Conservation (phyloP, 2,797 vertebrate species). For the Molossus molossus region DNA sequence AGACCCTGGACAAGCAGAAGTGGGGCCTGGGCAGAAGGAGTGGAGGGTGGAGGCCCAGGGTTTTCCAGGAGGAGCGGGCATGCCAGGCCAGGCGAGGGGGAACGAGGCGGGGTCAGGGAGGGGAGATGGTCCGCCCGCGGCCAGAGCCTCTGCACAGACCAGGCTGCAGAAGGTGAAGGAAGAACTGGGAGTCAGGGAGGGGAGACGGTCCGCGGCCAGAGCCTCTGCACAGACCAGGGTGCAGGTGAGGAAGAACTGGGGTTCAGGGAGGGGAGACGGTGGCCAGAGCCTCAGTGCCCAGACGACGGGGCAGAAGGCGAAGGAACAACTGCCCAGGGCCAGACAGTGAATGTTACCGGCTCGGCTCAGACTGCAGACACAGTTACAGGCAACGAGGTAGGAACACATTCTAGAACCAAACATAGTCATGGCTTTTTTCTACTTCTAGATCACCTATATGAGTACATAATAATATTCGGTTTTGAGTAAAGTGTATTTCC, state of each 20-base stretch:
- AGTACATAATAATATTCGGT: background rate
- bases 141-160: too few species aligned
- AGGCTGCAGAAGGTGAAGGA: too few species aligned
- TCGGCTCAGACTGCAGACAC: background rate
- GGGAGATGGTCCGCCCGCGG: too few species aligned
- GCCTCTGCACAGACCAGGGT: too few species aligned
- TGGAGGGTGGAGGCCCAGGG: background rate
- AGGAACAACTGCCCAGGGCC: background rate
- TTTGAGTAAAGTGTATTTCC: background rate
- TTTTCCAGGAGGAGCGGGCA: background rate
- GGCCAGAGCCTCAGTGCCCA: accelerated
- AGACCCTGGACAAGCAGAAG: background rate
- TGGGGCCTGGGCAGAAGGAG: background rate
- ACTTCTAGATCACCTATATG: background rate
- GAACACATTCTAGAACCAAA: background rate
- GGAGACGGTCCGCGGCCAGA: background rate
- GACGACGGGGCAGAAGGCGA: background rate
- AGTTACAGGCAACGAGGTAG: background rate
- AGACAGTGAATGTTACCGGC: background rate
- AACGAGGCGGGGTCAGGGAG: too few species aligned
- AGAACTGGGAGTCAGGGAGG: background rate
- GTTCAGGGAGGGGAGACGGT: background rate
- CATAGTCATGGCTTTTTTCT: background rate
- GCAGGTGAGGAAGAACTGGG: too few species aligned
- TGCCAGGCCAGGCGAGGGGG: too few species aligned